phyloP scores from a whole-genome alignment of 23 tunicate species.

The Corella eumyota region DNA sequence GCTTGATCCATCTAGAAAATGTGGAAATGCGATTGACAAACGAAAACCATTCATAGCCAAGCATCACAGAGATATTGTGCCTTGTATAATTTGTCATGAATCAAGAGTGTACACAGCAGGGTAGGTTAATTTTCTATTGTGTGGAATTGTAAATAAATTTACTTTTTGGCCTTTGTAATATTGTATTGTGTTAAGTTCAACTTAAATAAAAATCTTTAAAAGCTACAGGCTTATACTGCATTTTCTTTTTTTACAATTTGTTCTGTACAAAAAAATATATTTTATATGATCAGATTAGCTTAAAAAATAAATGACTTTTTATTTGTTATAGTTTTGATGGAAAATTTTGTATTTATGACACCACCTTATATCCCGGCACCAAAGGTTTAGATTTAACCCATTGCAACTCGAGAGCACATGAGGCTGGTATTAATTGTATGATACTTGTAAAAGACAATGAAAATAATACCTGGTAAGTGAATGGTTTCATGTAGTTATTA shows the following conservation, averaged over 20 bases:
- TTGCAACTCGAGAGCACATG: constrained; percentile 54
- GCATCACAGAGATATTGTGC: constrained; percentile 73
- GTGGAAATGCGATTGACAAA: constrained; percentile 34
- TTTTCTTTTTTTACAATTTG: neutral
- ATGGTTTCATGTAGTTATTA: no score
- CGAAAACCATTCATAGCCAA: constrained; percentile 38
- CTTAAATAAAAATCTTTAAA: neutral
- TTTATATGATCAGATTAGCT: neutral
- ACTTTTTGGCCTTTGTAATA: no score
- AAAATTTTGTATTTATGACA: constrained; percentile 74
- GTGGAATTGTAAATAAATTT: no score
- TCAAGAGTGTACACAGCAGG: constrained; percentile 91
- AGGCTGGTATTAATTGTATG: constrained; percentile 92
- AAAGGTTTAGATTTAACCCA: constrained; percentile 57
- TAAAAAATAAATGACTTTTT: neutral
- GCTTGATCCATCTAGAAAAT: constrained; percentile 36
- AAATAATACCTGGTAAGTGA: constrained; percentile 70
- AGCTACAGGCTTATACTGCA: neutral
- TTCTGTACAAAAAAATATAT: neutral
- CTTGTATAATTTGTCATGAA: constrained; percentile 77
- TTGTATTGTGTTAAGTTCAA: neutral
- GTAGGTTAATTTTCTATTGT: constrained; percentile 44
- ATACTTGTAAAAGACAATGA: constrained; percentile 81
- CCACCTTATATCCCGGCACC: constrained; percentile 87
- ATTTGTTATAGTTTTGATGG: constrained; percentile 66